These are phyloP conservation scores for Xestoiulus laeticollis DNA, from an alignment of 2,888 invertebrate species.

Conservation along the genomic window DNA sequence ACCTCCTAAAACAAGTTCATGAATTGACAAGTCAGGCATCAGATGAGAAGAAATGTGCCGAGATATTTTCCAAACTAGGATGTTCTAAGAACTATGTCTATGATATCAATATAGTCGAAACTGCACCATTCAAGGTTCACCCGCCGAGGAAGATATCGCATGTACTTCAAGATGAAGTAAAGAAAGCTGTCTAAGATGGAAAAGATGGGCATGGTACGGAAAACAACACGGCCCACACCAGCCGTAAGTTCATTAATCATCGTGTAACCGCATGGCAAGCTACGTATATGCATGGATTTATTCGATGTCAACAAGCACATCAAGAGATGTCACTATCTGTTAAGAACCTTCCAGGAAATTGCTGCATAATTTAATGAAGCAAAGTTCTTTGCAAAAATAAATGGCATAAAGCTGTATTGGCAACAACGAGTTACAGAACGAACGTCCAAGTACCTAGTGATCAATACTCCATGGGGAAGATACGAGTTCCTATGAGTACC, in stretches of 20 bases:
- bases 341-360: background rate
- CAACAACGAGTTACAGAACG: background rate
- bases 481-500: too few relatives aligned
- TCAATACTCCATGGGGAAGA: constrained; percentile 16
- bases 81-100: background rate
- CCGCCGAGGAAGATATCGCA: background rate
- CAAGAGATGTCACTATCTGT: background rate
- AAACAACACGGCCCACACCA: background rate
- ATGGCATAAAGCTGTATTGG: constrained; percentile 35
- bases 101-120: background rate
- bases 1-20: background rate
- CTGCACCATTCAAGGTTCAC: background rate
- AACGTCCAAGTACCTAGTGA: background rate
- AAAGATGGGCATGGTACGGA: background rate
- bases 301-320: constrained; percentile 10
- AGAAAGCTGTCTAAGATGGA: background rate
- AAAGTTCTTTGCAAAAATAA: background rate
- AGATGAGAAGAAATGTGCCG: background rate
- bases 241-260: background rate
- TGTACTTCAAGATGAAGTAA: background rate
- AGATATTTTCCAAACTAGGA: background rate
- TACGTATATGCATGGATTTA: constrained; percentile 2
- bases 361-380: background rate
- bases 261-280: background rate
- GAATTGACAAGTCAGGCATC: background rate